Evolutionary conservation across 2,113 vertebrate genomes (phyloP), one percentile per base, ranked within the genome.

Genomic region (Dendrocopos noguchii): DNA sequence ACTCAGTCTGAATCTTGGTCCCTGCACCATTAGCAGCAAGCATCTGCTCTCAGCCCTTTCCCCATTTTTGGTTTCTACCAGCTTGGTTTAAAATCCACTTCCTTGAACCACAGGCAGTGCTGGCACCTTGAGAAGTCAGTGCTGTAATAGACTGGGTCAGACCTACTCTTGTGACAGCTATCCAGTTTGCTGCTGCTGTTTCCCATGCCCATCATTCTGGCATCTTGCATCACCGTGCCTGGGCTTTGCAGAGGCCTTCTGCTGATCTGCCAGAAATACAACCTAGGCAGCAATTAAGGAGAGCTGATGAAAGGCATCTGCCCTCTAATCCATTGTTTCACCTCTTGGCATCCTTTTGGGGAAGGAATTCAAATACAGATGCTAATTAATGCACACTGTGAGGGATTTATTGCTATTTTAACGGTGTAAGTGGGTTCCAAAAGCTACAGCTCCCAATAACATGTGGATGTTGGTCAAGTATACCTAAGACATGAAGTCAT

Each of bases 341-440:
- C 7, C 65, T 65, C 66, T 75, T 65, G 34, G 22, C 60, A 71
- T 82, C 53, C 47, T 85, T 88, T 46, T 34, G 27, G 4, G 17
- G 76, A 60, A 76, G 9, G 10, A 83, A 83, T 53, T 60, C 33
- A 78, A 91, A 83, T 0, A 1, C 2, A 53, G 31, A 79, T 55
- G 33, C 39, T 85, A 67, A 89, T 71, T 71, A 95, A 83, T 71
- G 63, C 33, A 52, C 46, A 6, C 33, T 67, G 7, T 27, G 61
- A 87, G 44, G 31, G 39, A 91, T 89, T 91, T 82, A 82, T 56
- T 67, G 47, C 17, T 85, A 28, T 91, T 89, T 82, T 66, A 75
- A 59, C 57, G 25, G 29, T 79, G 0, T 46, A 87, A 82, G 47
- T 82, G 82, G 73, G 42, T 82, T 47, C 39, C 33, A 31, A 80